Conservation (phyloP, 2,888 invertebrate species). For the Biston betularia region DNA sequence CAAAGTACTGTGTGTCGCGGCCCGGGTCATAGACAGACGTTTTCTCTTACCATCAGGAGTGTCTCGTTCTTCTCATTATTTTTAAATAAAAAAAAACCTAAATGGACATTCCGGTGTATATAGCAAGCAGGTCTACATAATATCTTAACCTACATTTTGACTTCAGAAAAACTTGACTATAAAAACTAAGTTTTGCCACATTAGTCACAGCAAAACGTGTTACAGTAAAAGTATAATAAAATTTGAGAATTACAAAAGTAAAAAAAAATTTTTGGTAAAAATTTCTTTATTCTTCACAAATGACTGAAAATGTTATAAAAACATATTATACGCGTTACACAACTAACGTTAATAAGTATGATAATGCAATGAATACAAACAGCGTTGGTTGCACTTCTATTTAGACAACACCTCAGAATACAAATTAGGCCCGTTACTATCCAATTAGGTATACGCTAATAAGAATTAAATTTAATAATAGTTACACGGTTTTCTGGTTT, state of each 20-base stretch:
- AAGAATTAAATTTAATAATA: slow-evolving; percentile 37
- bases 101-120: too few species aligned
- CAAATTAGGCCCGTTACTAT: slow-evolving; percentile 25
- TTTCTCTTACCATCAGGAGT: too few species aligned
- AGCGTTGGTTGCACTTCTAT: slow-evolving; percentile 53
- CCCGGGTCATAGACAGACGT: too few species aligned
- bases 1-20: too few species aligned
- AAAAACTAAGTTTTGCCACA: too few species aligned
- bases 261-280: slow-evolving; percentile 74
- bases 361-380: slow-evolving; percentile 75
- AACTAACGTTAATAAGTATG: slow-evolving; percentile 78
- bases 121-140: too few species aligned
- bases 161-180: too few species aligned
- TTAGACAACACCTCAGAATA: slow-evolving; percentile 40
- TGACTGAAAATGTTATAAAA: slow-evolving; percentile 85
- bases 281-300: slow-evolving; percentile 82
- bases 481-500: slow-evolving; percentile 9
- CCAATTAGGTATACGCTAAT: slow-evolving; percentile 18
- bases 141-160: too few species aligned
- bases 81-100: too few species aligned
- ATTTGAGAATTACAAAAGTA: neutral
- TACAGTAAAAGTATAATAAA: too few species aligned
- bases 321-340: slow-evolving; percentile 73
- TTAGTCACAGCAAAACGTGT: too few species aligned
- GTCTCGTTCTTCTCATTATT: too few species aligned